phyloP scores from a whole-genome alignment of 2,888 invertebrate species.

The Lasius fuliginosus region DNA sequence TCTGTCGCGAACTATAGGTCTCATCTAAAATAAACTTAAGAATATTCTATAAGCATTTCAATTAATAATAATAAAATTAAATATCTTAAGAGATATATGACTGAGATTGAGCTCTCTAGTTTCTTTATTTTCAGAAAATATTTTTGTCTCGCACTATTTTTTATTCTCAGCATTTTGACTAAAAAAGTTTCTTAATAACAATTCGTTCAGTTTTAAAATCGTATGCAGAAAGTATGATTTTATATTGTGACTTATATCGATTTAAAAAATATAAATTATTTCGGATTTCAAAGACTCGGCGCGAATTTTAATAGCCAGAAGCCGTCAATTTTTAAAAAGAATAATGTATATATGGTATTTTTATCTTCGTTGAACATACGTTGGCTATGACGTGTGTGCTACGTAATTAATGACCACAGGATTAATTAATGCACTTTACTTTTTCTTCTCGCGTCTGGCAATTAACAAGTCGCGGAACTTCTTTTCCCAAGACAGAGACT shows the following conservation, averaged over 20 bases:
- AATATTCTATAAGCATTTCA: not conserved
- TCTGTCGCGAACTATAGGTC: not conserved
- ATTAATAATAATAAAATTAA: not conserved
- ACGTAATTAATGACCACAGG: slow-evolving; percentile 31
- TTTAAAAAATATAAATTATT: not conserved
- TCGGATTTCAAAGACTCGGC: not conserved
- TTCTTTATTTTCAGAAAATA: not conserved
- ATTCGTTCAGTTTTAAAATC: not conserved
- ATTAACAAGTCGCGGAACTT: slow-evolving; percentile 41
- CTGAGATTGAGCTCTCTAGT: not conserved
- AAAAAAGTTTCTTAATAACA: not conserved
- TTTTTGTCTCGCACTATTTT: not conserved
- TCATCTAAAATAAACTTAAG: not conserved
- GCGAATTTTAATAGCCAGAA: not conserved
- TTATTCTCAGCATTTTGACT: not conserved
- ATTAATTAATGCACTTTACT: slow-evolving; percentile 43
- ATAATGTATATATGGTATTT: not conserved
- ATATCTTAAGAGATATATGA: not conserved
- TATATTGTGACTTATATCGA: slow-evolving; percentile 6
- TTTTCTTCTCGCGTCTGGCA: slow-evolving; percentile 4
- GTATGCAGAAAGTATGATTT: not conserved
- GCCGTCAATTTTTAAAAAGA: not conserved
- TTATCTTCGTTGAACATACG: not conserved
- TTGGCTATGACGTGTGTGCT: not conserved
- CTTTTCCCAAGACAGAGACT: slow-evolving; percentile 8